Conservation (phyloP, 2,113 vertebrate genomes). For the Pan paniscus region DNA sequence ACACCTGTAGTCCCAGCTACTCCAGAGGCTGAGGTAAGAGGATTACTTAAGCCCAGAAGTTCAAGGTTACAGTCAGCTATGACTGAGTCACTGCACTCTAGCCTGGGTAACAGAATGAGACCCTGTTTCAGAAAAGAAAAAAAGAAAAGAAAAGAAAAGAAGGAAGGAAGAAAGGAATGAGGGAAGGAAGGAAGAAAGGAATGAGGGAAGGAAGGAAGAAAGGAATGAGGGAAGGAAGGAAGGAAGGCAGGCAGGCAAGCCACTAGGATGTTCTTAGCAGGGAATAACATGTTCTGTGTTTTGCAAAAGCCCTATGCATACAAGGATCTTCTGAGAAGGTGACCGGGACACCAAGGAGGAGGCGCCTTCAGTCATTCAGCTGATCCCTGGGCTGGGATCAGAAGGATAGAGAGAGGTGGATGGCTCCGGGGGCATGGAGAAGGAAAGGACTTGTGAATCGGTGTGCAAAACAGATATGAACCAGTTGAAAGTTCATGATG, state of each 20-base stretch:
- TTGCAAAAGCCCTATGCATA: neutral
- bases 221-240: rapidly evolving
- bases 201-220: too few species aligned
- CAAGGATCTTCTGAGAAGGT: neutral
- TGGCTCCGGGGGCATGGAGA: neutral
- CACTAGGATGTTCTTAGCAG: neutral
- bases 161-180: too few species aligned
- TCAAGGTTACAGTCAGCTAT: too few species aligned
- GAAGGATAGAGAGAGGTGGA: neutral
- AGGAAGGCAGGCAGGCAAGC: neutral
- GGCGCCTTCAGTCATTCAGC: neutral
- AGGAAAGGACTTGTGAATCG: neutral
- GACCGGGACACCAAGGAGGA: neutral
- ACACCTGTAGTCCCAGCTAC: too few species aligned
- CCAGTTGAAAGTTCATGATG: neutral
- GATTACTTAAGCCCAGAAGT: too few species aligned
- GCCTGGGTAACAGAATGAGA: too few species aligned
- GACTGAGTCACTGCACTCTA: too few species aligned
- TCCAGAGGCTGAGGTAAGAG: too few species aligned
- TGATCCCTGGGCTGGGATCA: neutral
- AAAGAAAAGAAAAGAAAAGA: too few species aligned
- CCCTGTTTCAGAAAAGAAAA: too few species aligned
- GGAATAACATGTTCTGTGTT: neutral
- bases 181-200: too few species aligned
- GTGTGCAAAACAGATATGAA: neutral